phyloP scores from a whole-genome alignment of 2,113 vertebrate genomes.

The Macheiramphus alcinus region DNA sequence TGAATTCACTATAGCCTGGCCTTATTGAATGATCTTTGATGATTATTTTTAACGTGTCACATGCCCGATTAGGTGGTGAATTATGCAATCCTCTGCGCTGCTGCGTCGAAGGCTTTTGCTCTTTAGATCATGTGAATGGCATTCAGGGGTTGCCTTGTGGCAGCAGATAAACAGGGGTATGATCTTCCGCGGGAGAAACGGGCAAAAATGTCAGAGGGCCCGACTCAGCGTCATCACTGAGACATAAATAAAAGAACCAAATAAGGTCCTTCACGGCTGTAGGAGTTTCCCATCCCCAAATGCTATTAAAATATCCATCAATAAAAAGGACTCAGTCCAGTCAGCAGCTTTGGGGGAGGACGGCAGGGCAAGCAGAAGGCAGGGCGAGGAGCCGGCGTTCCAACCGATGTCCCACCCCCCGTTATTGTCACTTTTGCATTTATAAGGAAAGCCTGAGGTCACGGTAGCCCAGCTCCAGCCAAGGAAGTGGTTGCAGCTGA shows the following conservation, averaged over 20 bases:
- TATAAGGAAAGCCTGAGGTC: neutral
- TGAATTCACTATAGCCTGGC: neutral
- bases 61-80: slow-evolving; percentile 16
- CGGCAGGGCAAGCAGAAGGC: neutral
- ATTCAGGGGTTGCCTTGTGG: slow-evolving; percentile 46
- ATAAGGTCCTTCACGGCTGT: neutral
- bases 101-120: neutral
- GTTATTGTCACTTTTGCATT: neutral
- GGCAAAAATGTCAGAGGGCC: slow-evolving; percentile 31
- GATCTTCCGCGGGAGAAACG: neutral
- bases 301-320: neutral
- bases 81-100: slow-evolving; percentile 2
- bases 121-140: slow-evolving; percentile 28
- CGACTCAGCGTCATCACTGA: neutral
- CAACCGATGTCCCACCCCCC: rapidly evolving
- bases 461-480: neutral
- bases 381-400: neutral
- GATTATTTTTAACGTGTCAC: slow-evolving; percentile 54
- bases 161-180: neutral
- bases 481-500: neutral
- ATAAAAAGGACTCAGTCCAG: neutral
- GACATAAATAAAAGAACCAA: slow-evolving; percentile 8
- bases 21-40: neutral
- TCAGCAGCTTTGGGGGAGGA: neutral
- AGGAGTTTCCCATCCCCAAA: neutral